Base-by-base conservation (phyloP, 2,797 vertebrate genomes). In the Poeciliopsis infans region DNA sequence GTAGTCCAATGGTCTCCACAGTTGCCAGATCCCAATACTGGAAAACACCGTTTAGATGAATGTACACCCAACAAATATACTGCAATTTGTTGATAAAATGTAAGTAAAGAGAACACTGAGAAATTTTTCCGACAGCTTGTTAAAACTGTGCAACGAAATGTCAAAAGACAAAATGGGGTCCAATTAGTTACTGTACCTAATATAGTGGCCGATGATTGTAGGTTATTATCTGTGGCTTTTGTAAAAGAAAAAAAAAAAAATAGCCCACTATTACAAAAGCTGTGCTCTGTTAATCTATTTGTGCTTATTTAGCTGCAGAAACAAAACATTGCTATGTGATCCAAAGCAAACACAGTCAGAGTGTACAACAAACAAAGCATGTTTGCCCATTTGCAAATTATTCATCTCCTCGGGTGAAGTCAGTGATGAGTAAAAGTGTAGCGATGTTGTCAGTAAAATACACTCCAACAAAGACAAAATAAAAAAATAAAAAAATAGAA, bases 391-490 rank as follows among this genome's bases (percentile, higher is more conserved):
- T 93, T 93, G 86, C 87, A 86, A 86, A 86, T 85, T 78, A 87
- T 88, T 91, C 88, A 92, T 91, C 90, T 92, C 88, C 83, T 59
- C 79, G 81, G 88, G 93, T 83, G 87, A 91, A 91, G 86, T 84
- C 82, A 86, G 80, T 90, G 89, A 89, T 91, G 91, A 89, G 91
- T 82, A 88, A 85, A 87, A 88, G 91, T 80, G 76, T 78, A 81
- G 86, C 47, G 75, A 87, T 87, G 92, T 87, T 92, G 92, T 93
- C 91, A 86, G 87, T 84, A 45, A 93, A 92, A 92, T 91, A 92
- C 77, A 86, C 83, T 79, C 84, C 41, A 91, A 91, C 89, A 84
- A 87, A 89, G 87, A 89, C 84, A 89, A 55, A 39, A 41, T 74
- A 41, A 49, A 51, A 84, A 86, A 88, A n/a, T n/a, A n/a, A 31